These are phyloP conservation scores for Apeira syringaria DNA, from an alignment of 2,888 invertebrate genomes.

Conservation along the genomic window DNA sequence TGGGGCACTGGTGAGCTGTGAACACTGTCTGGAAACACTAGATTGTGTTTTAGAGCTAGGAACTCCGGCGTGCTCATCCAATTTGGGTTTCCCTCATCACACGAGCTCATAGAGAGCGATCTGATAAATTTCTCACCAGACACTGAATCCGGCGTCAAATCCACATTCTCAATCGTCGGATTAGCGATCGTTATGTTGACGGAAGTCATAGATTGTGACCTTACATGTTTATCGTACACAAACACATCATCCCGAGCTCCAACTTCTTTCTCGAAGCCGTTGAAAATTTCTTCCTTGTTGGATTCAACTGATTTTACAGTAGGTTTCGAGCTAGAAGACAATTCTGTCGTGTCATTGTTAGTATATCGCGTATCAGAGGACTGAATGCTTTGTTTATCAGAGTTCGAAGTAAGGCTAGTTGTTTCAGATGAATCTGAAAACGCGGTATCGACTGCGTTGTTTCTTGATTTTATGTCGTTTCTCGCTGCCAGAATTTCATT, in stretches of 20 bases:
- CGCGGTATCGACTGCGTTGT: constrained; percentile 69
- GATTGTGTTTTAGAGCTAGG: constrained; percentile 90
- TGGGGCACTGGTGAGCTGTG: constrained; percentile 90
- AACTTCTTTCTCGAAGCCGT: constrained; percentile 67
- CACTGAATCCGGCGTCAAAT: constrained; percentile 85
- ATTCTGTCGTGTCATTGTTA: constrained; percentile 66
- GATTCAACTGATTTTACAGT: constrained; percentile 68
- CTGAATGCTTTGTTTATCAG: constrained; percentile 78
- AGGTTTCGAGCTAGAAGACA: constrained; percentile 68
- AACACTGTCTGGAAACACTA: constrained; percentile 91
- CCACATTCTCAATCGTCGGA: constrained; percentile 88
- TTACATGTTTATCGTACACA: constrained; percentile 69
- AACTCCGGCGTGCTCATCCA: constrained; percentile 93
- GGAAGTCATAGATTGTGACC: constrained; percentile 85
- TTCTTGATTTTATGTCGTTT: constrained; percentile 40
- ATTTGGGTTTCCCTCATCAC: constrained; percentile 89
- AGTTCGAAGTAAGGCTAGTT: constrained; percentile 76
- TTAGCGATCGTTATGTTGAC: constrained; percentile 88
- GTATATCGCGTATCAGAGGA: constrained; percentile 70
- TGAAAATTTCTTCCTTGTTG: constrained; percentile 62
- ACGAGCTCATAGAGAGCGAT: constrained; percentile 86
- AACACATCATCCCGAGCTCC: constrained; percentile 65
- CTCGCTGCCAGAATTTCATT: constrained; percentile 51
- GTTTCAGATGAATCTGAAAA: constrained; percentile 82
- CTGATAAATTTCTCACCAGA: constrained; percentile 83